Evolutionary conservation across 2,113 vertebrate genomes (phyloP).

Genomic region (Mastomys coucha): DNA sequence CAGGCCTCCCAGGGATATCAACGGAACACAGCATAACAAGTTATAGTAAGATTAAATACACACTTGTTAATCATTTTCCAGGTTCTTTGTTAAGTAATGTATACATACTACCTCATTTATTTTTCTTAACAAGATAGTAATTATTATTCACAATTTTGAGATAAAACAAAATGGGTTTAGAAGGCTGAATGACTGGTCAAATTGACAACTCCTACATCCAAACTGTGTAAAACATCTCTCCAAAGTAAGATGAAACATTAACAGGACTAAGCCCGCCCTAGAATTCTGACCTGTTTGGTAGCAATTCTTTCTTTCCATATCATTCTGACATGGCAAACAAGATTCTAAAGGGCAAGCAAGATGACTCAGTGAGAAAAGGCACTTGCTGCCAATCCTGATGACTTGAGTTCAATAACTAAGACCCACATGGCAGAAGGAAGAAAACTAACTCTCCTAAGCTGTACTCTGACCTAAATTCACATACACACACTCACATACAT

Average conservation of each 20-base stretch:
- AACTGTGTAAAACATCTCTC: background rate
- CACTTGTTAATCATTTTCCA: background rate
- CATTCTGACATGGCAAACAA: background rate
- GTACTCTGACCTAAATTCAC: background rate
- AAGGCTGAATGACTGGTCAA: background rate
- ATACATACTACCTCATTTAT: background rate
- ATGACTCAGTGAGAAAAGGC: background rate
- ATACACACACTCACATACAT: too few species aligned
- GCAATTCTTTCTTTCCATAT: background rate
- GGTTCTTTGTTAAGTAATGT: background rate
- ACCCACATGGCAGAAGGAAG: background rate
- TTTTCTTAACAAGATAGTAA: background rate
- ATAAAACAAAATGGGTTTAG: background rate
- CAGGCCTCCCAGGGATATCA: background rate
- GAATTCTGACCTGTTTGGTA: background rate
- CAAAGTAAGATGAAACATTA: background rate
- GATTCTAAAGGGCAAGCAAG: background rate
- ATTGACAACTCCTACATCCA: background rate
- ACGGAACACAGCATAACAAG: background rate
- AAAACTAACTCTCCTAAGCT: too few species aligned
- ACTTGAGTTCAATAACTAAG: background rate
- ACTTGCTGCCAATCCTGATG: background rate
- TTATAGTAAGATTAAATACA: background rate
- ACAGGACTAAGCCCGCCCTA: background rate
- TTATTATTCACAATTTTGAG: background rate